These are phyloP conservation scores for Sipha flava DNA, from an alignment of 1,140 invertebrate species.

Conservation along the genomic window DNA sequence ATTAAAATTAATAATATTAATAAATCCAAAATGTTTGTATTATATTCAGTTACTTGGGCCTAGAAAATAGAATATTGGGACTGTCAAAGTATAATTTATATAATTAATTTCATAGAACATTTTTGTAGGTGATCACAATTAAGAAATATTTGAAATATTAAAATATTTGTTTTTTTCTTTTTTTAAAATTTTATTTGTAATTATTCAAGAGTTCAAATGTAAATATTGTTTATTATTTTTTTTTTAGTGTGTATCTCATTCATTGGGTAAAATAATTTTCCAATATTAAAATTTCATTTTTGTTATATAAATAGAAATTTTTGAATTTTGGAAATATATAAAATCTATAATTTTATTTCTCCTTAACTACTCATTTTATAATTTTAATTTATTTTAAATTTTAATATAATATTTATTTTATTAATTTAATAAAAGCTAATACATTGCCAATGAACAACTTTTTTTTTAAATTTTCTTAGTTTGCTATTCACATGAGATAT, in stretches of 20 bases:
- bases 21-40: constrained; percentile 4
- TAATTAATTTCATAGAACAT: neutral
- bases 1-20: neutral
- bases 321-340: neutral
- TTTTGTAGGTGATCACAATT: neutral
- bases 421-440: neutral
- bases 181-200: neutral
- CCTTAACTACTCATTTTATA: neutral
- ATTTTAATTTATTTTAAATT: neutral
- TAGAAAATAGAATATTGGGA: neutral
- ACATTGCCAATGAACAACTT: neutral
- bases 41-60: neutral
- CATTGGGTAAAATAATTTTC: neutral
- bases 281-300: neutral
- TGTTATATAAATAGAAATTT: neutral
- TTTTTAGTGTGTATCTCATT: neutral
- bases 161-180: neutral
- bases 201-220: neutral
- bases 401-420: neutral
- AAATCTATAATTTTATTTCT: neutral
- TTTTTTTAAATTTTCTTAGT: neutral
- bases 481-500: neutral
- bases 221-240: neutral
- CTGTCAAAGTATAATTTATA: neutral
- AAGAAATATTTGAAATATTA: neutral